Base-by-base conservation (phyloP, 2,797 vertebrate genomes). In the Etheostoma perlongum region DNA sequence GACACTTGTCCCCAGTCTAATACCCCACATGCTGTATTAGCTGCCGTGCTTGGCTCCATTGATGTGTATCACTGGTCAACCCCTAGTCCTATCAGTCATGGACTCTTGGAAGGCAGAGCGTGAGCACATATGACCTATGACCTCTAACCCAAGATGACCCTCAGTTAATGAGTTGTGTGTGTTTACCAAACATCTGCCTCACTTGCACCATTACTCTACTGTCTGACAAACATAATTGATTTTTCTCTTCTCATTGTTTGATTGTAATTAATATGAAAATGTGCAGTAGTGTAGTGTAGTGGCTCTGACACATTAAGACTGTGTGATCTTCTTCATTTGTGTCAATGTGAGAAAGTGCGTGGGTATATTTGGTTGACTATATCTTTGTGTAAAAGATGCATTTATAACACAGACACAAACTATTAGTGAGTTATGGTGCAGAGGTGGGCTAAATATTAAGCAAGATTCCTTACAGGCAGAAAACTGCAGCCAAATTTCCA, bases 291-390 rank as follows among this genome's bases (percentile, higher is more conserved):
- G n/a, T n/a, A n/a, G n/a, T 90, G 81, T 67, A 86, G 86, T 87
- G 85, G 78, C 86, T 84, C 77, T 78, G 89, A 92, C 89, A 91
- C 90, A 90, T 92, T 89, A 88, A 81, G 83, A 86, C 83, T 78
- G 87, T 84, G 85, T 84, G 89, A 92, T 92, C 87, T 89, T 86
- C 89, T 89, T 82, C 91, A 88, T 91, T 91, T 94, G 91, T 84
- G 88, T 88, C 85, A 84, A 86, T 81, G 92, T 86, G 92, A 89
- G 91, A 93, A 93, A 86, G 85, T 2, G 87, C 13, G 92, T 92
- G 87, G 92, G 91, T 69, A 89, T 91, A 87, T 93, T 93, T 91
- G 89, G 92, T 90, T 89, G 90, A 91, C 89, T 93, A 87, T 90
- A 90, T 92, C 85, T 91, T 90, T 91, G 89, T 91, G 86, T 81